These are phyloP conservation scores for Leptinotarsa peninsularis DNA, from an alignment of 2,888 invertebrate genomes.

Conservation along the genomic window DNA sequence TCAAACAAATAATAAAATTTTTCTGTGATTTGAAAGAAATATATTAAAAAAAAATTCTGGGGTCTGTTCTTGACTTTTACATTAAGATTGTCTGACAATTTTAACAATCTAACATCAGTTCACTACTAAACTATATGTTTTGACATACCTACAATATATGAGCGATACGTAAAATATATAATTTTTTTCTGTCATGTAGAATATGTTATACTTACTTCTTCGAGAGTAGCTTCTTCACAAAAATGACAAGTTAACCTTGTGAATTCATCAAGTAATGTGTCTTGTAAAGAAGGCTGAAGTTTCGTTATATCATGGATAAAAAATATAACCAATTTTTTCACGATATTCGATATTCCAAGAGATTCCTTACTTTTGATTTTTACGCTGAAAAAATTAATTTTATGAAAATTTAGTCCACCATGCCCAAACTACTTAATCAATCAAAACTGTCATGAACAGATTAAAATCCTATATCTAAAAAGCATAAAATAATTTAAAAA, in stretches of 20 bases:
- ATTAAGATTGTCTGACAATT: background rate
- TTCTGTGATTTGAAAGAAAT: too few species aligned
- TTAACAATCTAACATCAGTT: too few species aligned
- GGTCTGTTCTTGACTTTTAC: too few species aligned
- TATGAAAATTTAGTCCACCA: too few species aligned
- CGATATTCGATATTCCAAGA: slow-evolving; percentile 75
- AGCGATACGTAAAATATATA: too few species aligned
- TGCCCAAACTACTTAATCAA: too few species aligned
- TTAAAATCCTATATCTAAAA: background rate
- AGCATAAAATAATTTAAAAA: background rate
- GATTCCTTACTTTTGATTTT: slow-evolving; percentile 76
- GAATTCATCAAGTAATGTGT: slow-evolving; percentile 72
- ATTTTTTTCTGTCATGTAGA: too few species aligned
- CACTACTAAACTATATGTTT: too few species aligned
- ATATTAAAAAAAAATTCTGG: too few species aligned
- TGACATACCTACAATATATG: too few species aligned
- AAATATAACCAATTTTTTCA: slow-evolving; percentile 73
- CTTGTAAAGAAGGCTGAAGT: slow-evolving; percentile 67
- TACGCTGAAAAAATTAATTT: slow-evolving; percentile 64
- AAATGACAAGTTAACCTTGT: slow-evolving; percentile 75
- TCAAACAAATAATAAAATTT: too few species aligned
- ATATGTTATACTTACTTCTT: slow-evolving; percentile 70
- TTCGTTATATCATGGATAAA: slow-evolving; percentile 69
- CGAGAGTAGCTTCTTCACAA: slow-evolving; percentile 74
- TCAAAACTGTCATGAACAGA: background rate